A percentile compares a stretch with the other conserved stretches of the same genome.
Conservation (phyloP, 2,797 vertebrate genomes). For the Triplophysa bombifrons region DNA sequence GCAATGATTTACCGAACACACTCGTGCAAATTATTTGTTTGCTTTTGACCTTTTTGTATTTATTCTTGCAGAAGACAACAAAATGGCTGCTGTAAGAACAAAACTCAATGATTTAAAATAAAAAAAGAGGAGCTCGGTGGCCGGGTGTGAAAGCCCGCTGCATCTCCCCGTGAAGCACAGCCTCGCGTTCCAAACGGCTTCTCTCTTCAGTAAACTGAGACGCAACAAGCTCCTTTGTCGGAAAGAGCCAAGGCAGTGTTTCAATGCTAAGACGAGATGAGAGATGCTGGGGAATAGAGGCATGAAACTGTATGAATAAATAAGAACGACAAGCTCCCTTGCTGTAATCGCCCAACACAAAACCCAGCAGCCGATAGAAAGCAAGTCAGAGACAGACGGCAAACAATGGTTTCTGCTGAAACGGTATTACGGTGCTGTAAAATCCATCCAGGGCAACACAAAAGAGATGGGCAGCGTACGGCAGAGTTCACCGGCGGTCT, state of each 20-base stretch:
- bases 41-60: constrained; percentile 13
- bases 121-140: not conserved
- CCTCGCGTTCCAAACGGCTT: constrained; percentile 44
- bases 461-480: constrained; percentile 54
- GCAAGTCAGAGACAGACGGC: constrained; percentile 39
- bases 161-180: constrained; percentile 26
- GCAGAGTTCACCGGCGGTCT: constrained; percentile 12
- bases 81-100: not conserved
- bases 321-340: constrained; percentile 44
- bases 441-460: constrained; percentile 56
- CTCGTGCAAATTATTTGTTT: constrained; percentile 2
- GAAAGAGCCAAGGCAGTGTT: constrained; percentile 41
- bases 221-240: constrained; percentile 38
- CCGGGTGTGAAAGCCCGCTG: constrained; percentile 23
- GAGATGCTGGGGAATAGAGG: constrained; percentile 57
- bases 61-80: not conserved
- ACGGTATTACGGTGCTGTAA: constrained; percentile 43
- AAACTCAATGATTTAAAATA: not conserved
- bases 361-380: constrained; percentile 39
- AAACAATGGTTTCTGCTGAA: constrained; percentile 59
- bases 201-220: constrained; percentile 49
- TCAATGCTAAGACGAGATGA: constrained; percentile 59
- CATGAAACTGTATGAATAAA: constrained; percentile 65
- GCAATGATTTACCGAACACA: not conserved
- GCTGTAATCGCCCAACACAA: constrained; percentile 50